phyloP scores from a whole-genome alignment of 2,888 invertebrate genomes.

The Cephus runcator region DNA sequence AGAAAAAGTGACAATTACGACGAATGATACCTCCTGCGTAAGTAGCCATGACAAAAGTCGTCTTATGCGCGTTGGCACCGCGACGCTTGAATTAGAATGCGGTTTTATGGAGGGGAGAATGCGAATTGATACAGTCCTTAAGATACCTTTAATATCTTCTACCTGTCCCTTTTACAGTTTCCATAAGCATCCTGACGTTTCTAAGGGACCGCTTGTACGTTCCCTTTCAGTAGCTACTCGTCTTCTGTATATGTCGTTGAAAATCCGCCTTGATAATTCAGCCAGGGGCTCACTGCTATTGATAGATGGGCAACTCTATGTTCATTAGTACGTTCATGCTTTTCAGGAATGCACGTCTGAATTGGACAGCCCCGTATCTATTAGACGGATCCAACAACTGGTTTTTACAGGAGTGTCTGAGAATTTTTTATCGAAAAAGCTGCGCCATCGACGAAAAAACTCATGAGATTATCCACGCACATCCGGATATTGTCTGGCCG shows the following conservation, averaged over 20 bases:
- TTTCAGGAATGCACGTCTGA: no score
- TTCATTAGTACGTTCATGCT: no score
- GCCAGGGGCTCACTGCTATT: not conserved
- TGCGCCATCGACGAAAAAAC: not conserved
- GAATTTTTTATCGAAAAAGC: not conserved
- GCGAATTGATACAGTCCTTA: constrained; percentile 53
- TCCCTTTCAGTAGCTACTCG: not conserved
- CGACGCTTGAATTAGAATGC: not conserved
- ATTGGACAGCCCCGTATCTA: no score
- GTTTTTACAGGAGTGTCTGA: no score
- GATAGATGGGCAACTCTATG: no score
- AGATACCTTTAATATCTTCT: constrained; percentile 31
- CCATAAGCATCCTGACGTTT: not conserved
- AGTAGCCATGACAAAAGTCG: not conserved
- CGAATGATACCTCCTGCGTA: not conserved
- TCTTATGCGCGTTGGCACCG: not conserved
- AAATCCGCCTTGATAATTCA: not conserved
- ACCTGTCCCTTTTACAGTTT: not conserved
- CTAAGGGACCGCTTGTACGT: not conserved
- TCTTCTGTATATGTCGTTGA: not conserved
- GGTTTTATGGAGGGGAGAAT: constrained; percentile 45
- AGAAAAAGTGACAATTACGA: not conserved
- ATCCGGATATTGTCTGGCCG: constrained; percentile 12
- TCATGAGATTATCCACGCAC: constrained; percentile 12
- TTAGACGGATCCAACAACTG: no score